Conservation (phyloP, 2,113 vertebrate genomes). For the Ivindomyrus marchei region DNA sequence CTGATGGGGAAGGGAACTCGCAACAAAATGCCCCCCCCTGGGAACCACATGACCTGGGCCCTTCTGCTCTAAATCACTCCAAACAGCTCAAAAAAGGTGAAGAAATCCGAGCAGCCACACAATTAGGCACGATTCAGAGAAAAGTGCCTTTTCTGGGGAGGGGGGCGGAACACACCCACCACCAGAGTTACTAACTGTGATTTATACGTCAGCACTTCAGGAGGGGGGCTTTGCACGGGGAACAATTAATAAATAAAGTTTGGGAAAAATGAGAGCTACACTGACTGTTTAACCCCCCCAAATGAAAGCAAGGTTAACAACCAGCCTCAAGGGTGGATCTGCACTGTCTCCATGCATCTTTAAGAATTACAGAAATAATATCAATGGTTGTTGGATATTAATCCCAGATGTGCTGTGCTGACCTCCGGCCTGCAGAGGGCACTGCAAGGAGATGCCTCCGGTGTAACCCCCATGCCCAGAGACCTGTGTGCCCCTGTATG, state of each 20-base stretch:
- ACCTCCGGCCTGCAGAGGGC: slow-evolving; percentile 27
- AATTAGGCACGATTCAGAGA: not conserved
- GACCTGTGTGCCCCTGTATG: not conserved
- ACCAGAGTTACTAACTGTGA: not conserved
- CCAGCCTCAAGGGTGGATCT: not conserved
- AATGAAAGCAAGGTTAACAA: not conserved
- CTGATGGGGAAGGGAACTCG: not conserved
- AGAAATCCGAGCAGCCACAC: not conserved
- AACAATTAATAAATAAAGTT: slow-evolving; percentile 3
- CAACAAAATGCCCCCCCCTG: not conserved
- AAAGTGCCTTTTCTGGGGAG: not conserved
- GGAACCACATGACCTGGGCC: not conserved
- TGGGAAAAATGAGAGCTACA: not conserved
- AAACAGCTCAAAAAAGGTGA: not conserved
- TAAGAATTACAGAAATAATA: slow-evolving; percentile 32
- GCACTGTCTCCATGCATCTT: slow-evolving; percentile 17
- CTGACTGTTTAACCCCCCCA: not conserved
- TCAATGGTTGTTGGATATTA: slow-evolving; percentile 33
- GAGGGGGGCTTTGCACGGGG: not conserved
- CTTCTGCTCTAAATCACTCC: not conserved
- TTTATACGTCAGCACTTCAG: not conserved
- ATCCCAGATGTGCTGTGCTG: slow-evolving; percentile 32
- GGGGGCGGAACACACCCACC: not conserved
- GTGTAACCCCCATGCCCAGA: not conserved
- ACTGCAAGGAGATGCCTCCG: not conserved